phyloP scores from a whole-genome alignment of 64 coral and sea anemone genomes.

The Astreopora myriophthalma region DNA sequence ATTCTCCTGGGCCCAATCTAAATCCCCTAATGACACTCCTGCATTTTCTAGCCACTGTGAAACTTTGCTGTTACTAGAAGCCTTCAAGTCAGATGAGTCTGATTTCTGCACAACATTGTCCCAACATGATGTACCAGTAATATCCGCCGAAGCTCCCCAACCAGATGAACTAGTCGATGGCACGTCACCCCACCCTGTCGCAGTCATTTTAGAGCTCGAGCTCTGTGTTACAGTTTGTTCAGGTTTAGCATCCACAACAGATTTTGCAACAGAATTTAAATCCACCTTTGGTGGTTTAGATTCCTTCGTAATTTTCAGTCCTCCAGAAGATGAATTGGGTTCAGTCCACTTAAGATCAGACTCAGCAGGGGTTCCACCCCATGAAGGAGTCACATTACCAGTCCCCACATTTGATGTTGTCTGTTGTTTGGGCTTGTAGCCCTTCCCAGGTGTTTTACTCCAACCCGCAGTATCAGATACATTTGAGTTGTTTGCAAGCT shows the following conservation, averaged over 20 bases:
- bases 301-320: background rate
- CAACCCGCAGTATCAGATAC: constrained; percentile 65
- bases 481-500: constrained; percentile 30
- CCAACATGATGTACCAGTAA: constrained; percentile 68
- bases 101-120: constrained; percentile 53
- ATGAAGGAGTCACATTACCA: constrained; percentile 61
- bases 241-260: background rate
- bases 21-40: constrained; percentile 47
- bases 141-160: constrained; percentile 30
- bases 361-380: constrained; percentile 96
- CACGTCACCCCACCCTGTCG: constrained; percentile 75
- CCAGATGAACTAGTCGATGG: background rate
- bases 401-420: background rate
- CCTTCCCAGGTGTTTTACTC: constrained; percentile 99
- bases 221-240: background rate
- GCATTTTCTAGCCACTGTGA: constrained; percentile 79
- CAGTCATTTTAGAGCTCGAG: constrained; percentile 1
- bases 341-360: constrained; percentile 79
- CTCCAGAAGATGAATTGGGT: constrained; percentile 9
- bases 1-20: constrained; percentile 67
- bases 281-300: constrained; percentile 22
- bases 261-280: constrained; percentile 13
- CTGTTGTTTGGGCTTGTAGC: constrained; percentile 71
- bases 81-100: constrained; percentile 30
- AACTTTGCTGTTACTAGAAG: constrained; percentile 28